Evolutionary conservation across 1,140 invertebrate species (phyloP).

Genomic region (Saccostrea glomerata): DNA sequence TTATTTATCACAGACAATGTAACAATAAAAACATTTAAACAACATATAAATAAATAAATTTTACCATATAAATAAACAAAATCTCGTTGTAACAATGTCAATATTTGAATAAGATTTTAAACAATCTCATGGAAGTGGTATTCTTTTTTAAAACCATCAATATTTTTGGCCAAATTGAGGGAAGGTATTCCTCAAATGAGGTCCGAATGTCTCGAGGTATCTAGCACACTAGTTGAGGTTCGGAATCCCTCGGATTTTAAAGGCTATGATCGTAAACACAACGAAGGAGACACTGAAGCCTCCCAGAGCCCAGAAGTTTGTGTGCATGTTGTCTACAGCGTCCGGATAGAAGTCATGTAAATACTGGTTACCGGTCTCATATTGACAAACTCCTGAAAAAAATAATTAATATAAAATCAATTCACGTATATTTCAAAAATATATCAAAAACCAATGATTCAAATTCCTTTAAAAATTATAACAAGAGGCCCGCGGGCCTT

Average conservation of each 20-base stretch:
- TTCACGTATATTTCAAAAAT: no score
- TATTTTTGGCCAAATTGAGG: not conserved
- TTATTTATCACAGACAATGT: constrained; percentile 31
- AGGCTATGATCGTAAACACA: constrained; percentile 64
- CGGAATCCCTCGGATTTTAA: constrained; percentile 68
- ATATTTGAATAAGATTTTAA: no score
- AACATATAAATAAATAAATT: not conserved
- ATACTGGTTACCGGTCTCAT: constrained; percentile 63
- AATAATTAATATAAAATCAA: constrained; percentile 6
- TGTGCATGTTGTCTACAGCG: constrained; percentile 64
- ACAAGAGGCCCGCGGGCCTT: no score
- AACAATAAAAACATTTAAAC: constrained; percentile 11
- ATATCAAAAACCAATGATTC: no score
- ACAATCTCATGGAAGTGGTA: no score
- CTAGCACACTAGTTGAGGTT: constrained; percentile 41
- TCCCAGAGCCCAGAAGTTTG: constrained; percentile 68
- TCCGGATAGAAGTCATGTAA: constrained; percentile 66
- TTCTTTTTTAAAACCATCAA: no score
- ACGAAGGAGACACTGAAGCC: constrained; percentile 64
- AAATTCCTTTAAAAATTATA: no score
- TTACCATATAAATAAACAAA: not conserved
- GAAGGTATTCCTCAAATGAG: not conserved
- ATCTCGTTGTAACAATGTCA: not conserved
- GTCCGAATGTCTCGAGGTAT: not conserved
- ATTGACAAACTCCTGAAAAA: constrained; percentile 66